Base-by-base conservation (phyloP, 2,888 invertebrate species). In the Parnassius orleans region DNA sequence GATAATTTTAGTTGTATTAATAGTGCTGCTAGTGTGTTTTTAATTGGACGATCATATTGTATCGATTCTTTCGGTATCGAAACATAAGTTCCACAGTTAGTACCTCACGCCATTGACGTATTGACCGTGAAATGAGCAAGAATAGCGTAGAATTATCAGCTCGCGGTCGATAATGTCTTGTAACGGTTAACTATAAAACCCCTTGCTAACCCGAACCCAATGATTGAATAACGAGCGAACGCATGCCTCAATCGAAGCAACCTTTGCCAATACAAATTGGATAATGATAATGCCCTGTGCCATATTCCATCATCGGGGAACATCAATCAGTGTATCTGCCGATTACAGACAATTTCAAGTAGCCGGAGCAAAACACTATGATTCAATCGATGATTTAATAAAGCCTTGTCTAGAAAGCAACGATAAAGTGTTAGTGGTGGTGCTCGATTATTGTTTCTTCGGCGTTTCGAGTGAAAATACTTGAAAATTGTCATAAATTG, bases 401-500 rank as follows among this genome's bases (percentile, higher is more conserved):
- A 85, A 87, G 69, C 65, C 46, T 46, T n/a, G 46, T 7, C 74
- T 86, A 82, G 84, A 86, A 86, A 84, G 86, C 77, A 71, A 67
- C 78, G 79, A 77, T 83, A 84, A 86, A 87, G 87, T 87, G 85
- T 86, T 80, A 77, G 76, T 76, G 73, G 71, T 73, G 70, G 71
- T 78, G 80, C 80, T 74, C 77, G 77, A 80, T 86, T 80, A 83
- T 87, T 86, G 84, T 83, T 84, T 79, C 83, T 85, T 84, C 84
- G 80, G 80, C 75, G 77, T 81, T 81, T 85, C 81, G 77, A 85
- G 84, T 84, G 85, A 85, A 87, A 87, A 86, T 78, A 81, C 82
- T 82, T 77, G 84, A 84, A 83, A 83, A 83, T 65, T 81, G 76
- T 77, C 75, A 75, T 73, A 84, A 87, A 87, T 87, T 84, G 73